Evolutionary conservation across 2,113 vertebrate genomes (phyloP), one percentile per base, ranked within the genome.

Genomic region (Heliornis fulica): DNA sequence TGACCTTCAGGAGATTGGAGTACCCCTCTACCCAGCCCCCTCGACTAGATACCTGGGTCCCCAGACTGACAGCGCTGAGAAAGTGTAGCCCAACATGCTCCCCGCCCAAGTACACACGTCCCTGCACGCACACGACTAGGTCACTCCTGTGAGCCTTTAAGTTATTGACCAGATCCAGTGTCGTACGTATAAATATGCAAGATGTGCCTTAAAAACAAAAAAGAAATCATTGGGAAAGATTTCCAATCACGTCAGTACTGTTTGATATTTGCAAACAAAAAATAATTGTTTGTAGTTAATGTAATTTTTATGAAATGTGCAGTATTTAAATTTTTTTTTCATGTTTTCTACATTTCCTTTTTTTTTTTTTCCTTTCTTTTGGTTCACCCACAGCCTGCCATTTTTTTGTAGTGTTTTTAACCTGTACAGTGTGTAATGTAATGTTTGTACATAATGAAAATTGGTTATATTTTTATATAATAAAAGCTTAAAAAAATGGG

Each of bases 241-340:
- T 98, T 98, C 98, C 98, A 97, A 97, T 98, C 97, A 96, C 76
- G 57, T 96, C 93, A 79, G 95, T 98, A 98, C 97, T 97, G 98
- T 98, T 98, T 98, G 98, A 97, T 98, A 98, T 98, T 98, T 98
- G 97, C 98, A 98, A 98, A 98, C 98, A 97, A 46, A 22, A 46
- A 46, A 46, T 21, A 46, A 46, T 78, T 97, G 96, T 97, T 96
- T 97, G 98, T 98, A 98, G 97, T 97, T 97, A 95, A 97, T 97
- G 98, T 98, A 98, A 98, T 98, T 98, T 98, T 98, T 98, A 98
- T 98, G 98, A 98, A 98, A 98, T 98, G 98, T 98, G 98, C 95
- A 92, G 98, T 98, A 98, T 98, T 98, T 98, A 97, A 97, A 57
- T 96, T 95, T 97, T 95, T 92, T 92, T 96, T 90, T 74, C 69